Base-by-base conservation (phyloP, 2,888 invertebrate genomes). In the Heteromyza rotundicornis region DNA sequence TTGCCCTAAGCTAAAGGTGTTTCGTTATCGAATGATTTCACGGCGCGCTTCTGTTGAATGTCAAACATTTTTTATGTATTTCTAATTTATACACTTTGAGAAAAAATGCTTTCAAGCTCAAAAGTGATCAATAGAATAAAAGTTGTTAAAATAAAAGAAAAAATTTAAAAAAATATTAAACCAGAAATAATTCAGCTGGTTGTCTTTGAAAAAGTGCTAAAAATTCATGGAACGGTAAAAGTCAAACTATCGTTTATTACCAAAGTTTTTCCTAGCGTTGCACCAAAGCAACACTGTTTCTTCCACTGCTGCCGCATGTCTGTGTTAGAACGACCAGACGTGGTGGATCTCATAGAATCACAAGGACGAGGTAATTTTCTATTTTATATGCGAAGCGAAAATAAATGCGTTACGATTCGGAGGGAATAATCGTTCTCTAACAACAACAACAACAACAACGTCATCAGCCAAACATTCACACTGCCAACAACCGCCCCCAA, bases 361-460 rank as follows among this genome's bases (percentile, higher is more conserved):
- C 47, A 47, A 20, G 47, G 19, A 47, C 19, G 47, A 68, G 59
- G 64, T 66, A 66, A 67, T 65, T 67, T 69, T 67, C 57, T 52
- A 66, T 70, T 70, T 68, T 67, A 67, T 68, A 68, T 70, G 62
- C 66, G 64, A 40, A 62, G 40, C 24, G 23, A 35, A 62, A 64
- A 62, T 60, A 57, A 63, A 64, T 63, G 60, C 57, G 61, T 65
- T 64, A 44, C 40, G 60, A 49, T 65, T 64, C 62, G 64, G 63
- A 20, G 68, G 70, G 68, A 68, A 65, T 67, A 62, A 50, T 61
- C 59, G 67, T 23, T 65, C 65, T 68, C 8, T 63, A 70, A 67
- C 63, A 67, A 67, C 54, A 57, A 64, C 57, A 65, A 52, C 61
- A 62, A 64, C 63, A 64, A 16, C 62, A 40, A 61, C 64, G 64